Conservation (phyloP, 2,888 invertebrate species). For the Microplitis manilae region DNA sequence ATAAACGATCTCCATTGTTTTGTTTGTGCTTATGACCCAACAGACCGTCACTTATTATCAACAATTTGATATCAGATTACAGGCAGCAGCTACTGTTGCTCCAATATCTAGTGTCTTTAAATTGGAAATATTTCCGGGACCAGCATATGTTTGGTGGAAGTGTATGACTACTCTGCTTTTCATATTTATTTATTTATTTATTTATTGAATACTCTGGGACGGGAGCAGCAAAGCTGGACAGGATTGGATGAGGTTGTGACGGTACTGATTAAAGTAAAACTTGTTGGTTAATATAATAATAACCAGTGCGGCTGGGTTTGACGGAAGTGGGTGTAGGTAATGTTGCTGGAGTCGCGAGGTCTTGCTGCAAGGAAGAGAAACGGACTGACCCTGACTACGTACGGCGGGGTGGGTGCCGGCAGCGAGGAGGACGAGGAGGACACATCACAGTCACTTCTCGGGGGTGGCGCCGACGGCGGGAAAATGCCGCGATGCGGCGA, state of each 20-base stretch:
- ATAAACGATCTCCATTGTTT: not conserved
- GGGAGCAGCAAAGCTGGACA: too few species aligned
- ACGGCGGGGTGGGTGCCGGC: conserved; percentile 71
- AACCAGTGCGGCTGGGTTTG: conserved; percentile 71
- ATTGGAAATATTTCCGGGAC: not conserved
- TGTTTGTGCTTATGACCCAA: not conserved
- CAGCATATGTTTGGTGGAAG: too few species aligned
- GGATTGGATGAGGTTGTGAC: not conserved
- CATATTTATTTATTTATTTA: too few species aligned
- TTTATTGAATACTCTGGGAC: too few species aligned
- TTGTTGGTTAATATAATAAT: conserved; percentile 15
- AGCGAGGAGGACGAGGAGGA: conserved; percentile 80
- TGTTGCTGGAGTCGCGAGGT: conserved; percentile 72
- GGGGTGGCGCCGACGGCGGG: conserved; percentile 62
- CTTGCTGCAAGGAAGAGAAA: conserved; percentile 70
- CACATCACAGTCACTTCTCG: conserved; percentile 59
- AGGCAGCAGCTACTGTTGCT: not conserved
- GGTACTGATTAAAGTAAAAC: conserved; percentile 5
- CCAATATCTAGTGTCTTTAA: not conserved
- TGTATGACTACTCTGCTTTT: too few species aligned
- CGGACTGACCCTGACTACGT: conserved; percentile 70
- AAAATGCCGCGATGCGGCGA: conserved; percentile 73
- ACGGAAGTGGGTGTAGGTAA: conserved; percentile 59
- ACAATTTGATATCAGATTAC: too few species aligned
- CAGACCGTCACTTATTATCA: not conserved